Conservation (phyloP, 2,888 invertebrate species). For the Cryptophagus acutangulus region DNA sequence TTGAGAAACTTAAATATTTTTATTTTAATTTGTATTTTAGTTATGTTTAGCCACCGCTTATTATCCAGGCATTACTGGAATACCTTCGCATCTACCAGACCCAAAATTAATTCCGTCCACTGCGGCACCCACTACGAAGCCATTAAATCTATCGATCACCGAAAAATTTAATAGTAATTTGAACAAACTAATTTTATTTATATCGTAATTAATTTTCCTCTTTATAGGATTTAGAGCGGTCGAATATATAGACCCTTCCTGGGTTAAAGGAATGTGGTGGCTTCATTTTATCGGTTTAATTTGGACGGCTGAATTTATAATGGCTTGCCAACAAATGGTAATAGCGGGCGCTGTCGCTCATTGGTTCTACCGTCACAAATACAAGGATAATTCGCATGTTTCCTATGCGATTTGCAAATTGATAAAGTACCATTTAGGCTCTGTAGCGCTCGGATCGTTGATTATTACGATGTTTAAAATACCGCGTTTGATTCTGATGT, state of each 20-base stretch:
- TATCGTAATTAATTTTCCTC: background rate
- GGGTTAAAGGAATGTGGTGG: constrained; percentile 93
- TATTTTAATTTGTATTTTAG: constrained; percentile 41
- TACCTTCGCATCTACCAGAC: constrained; percentile 16
- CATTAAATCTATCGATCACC: constrained; percentile 27
- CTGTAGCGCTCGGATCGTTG: constrained; percentile 91
- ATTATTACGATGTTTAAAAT: constrained; percentile 90
- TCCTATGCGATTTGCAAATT: constrained; percentile 69
- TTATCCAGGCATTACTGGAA: constrained; percentile 48
- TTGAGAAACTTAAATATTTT: constrained; percentile 5
- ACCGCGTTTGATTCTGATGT: constrained; percentile 82
- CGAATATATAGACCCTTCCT: constrained; percentile 69
- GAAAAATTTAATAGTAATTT: constrained; percentile 32
- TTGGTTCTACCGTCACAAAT: constrained; percentile 86
- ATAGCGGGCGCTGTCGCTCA: constrained; percentile 88
- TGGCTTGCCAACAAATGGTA: constrained; percentile 91
- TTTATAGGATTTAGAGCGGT: constrained; percentile 58
- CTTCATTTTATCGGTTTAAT: constrained; percentile 83
- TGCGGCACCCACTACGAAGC: constrained; percentile 8
- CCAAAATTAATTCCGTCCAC: background rate
- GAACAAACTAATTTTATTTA: background rate
- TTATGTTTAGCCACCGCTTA: constrained; percentile 79
- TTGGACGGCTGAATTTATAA: constrained; percentile 92
- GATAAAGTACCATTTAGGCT: constrained; percentile 86
- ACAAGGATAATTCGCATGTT: constrained; percentile 62